A percentile compares a stretch with the other conserved stretches of the same genome.
Evolutionary conservation across 2,888 invertebrate genomes (phyloP).

Genomic region (Volucella inanis): DNA sequence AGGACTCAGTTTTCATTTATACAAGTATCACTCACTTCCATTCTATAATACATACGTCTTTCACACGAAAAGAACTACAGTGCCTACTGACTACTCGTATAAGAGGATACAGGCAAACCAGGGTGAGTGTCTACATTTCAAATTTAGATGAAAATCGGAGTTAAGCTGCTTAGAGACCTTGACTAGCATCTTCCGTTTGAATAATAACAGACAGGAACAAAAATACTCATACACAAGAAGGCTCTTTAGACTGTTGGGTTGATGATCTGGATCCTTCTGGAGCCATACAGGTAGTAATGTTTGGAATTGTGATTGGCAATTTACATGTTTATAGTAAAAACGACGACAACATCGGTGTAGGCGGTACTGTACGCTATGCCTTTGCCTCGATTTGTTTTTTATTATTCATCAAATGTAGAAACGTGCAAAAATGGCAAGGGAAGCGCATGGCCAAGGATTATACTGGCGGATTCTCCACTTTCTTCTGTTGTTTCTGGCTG

Average conservation of each 20-base stretch:
- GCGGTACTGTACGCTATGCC: not conserved
- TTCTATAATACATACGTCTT: not conserved
- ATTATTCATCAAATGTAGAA: slow-evolving; percentile 55
- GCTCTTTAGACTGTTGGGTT: slow-evolving; percentile 31
- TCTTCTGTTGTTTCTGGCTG: slow-evolving; percentile 9
- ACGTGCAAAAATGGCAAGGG: slow-evolving; percentile 21
- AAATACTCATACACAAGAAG: slow-evolving; percentile 11
- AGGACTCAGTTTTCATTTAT: slow-evolving; percentile 57
- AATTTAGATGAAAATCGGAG: slow-evolving; percentile 71
- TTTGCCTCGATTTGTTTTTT: slow-evolving; percentile 46
- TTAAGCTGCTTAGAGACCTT: slow-evolving; percentile 52
- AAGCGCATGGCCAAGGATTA: not conserved
- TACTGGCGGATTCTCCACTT: slow-evolving; percentile 9
- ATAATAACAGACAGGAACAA: slow-evolving; percentile 12
- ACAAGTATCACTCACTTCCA: not conserved
- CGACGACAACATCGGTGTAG: slow-evolving; percentile 13
- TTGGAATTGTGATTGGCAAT: slow-evolving; percentile 34
- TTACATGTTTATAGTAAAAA: slow-evolving; percentile 57
- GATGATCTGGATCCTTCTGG: slow-evolving; percentile 40
- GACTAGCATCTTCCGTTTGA: slow-evolving; percentile 49
- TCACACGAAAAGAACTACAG: not conserved
- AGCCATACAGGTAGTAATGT: slow-evolving; percentile 43
- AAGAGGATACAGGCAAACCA: not conserved
- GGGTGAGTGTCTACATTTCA: slow-evolving; percentile 58
- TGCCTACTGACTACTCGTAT: not conserved